Evolutionary conservation across 2,797 vertebrate species (phyloP).

Genomic region (Spinus olivaceus): DNA sequence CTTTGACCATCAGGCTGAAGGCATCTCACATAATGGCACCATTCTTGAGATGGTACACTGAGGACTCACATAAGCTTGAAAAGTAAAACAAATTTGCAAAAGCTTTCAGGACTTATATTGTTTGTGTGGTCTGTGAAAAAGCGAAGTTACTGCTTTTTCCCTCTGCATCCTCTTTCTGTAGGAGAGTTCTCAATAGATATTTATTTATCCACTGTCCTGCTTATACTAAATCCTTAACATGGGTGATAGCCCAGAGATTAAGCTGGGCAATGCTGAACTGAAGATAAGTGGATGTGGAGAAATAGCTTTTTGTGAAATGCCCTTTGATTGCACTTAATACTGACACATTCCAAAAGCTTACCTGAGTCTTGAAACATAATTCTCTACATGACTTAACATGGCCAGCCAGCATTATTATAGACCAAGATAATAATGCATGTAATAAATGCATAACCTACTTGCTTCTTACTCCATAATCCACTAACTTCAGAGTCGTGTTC

Average conservation of each 20-base stretch:
- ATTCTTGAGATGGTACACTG: neutral
- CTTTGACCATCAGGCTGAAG: neutral
- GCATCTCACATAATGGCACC: neutral
- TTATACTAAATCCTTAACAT: neutral
- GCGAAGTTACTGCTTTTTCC: neutral
- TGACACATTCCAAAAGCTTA: neutral
- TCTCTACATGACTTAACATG: slow-evolving; percentile 27
- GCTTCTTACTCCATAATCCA: slow-evolving; percentile 36
- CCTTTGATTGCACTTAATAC: neutral
- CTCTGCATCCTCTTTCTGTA: neutral
- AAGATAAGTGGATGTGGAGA: neutral
- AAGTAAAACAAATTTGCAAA: neutral
- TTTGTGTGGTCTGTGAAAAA: neutral
- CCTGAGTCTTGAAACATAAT: neutral
- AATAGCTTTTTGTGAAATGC: slow-evolving; percentile 6
- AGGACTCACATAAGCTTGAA: neutral
- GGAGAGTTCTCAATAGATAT: neutral
- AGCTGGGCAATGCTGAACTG: neutral
- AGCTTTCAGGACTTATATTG: neutral
- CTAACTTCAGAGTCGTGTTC: neutral
- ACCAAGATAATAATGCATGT: neutral
- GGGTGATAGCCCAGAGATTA: neutral
- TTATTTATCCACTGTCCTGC: neutral
- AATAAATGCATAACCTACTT: slow-evolving; percentile 16
- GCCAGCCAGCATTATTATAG: slow-evolving; percentile 34